Percentiles rank a stretch among this genome's conserved stretches.
Evolutionary conservation across 2,888 invertebrate species (phyloP).

Genomic region (Drosophila formosana): DNA sequence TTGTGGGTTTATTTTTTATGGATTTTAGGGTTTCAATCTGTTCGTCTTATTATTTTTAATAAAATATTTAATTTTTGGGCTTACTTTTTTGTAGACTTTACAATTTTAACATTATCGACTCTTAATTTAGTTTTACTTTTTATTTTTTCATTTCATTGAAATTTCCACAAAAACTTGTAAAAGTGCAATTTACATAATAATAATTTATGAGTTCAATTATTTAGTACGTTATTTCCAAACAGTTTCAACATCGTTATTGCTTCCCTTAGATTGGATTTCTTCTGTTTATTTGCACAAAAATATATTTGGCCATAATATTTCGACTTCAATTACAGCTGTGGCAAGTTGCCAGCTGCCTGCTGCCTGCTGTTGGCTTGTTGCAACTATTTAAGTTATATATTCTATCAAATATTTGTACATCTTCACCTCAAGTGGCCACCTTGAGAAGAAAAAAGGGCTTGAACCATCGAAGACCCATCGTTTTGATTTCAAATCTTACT

Average conservation of each 20-base stretch:
- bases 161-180: no score
- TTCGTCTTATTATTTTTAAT: no score
- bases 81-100: neutral
- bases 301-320: neutral
- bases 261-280: no score
- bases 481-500: slow-evolving; percentile 67
- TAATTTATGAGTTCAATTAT: no score
- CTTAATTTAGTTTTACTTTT: neutral
- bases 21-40: no score
- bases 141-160: no score
- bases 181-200: no score
- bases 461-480: slow-evolving; percentile 30
- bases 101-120: neutral
- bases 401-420: slow-evolving; percentile 56
- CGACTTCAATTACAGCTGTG: neutral
- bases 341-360: slow-evolving; percentile 3
- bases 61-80: no score
- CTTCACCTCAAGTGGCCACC: slow-evolving; percentile 42
- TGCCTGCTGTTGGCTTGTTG: neutral
- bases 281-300: no score
- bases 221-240: no score
- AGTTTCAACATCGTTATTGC: no score
- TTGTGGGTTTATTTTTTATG: no score
- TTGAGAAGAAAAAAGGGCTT: neutral
- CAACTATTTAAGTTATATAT: slow-evolving; percentile 46